phyloP scores from a whole-genome alignment of 2,113 vertebrate species.

The Todiramphus chloris region DNA sequence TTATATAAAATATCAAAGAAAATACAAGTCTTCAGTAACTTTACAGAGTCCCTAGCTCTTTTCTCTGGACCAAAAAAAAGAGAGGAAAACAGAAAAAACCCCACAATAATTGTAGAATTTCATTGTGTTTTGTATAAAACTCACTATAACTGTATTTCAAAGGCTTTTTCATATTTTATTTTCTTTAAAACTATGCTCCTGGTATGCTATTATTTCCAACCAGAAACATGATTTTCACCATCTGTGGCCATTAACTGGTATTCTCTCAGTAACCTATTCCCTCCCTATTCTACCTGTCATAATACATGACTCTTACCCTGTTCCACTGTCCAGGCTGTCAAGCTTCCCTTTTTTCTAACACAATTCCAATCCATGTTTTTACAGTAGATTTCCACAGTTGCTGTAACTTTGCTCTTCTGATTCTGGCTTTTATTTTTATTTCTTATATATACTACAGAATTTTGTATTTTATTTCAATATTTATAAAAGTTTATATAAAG shows the following conservation, averaged over 20 bases:
- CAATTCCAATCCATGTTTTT: neutral
- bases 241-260: neutral
- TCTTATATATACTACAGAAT: neutral
- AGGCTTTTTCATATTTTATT: neutral
- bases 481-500: neutral
- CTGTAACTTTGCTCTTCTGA: neutral
- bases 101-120: neutral
- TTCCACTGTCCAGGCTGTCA: neutral
- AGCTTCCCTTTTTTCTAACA: neutral
- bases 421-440: neutral
- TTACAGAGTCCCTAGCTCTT: neutral
- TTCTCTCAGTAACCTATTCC: neutral
- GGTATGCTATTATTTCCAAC: neutral
- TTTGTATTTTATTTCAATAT: neutral
- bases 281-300: neutral
- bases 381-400: neutral
- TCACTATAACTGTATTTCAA: neutral
- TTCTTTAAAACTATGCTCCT: neutral
- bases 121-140: neutral
- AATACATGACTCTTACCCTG: neutral
- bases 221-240: neutral
- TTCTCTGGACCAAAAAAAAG: rapidly evolving
- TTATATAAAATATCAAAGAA: neutral
- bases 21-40: neutral
- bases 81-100: rapidly evolving